phyloP scores from a whole-genome alignment of 2,797 vertebrate genomes.

The Centropyge bicolor region DNA sequence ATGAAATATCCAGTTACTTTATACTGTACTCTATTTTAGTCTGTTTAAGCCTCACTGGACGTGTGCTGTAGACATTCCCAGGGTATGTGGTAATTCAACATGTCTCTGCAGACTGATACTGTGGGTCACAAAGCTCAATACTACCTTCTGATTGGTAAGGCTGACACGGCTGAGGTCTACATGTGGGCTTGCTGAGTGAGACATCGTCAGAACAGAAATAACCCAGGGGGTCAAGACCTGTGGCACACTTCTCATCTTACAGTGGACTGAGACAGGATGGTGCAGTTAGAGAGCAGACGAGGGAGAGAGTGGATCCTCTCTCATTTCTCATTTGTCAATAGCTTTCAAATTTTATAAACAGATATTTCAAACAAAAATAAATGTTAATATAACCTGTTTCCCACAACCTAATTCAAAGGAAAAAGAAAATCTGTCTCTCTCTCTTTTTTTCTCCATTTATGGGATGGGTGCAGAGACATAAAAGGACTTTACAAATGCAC shows the following conservation, averaged over 20 bases:
- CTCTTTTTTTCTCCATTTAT: no score
- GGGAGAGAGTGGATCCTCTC: background rate
- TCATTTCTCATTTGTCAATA: background rate
- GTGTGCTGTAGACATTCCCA: conserved; percentile 18
- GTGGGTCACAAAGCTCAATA: conserved; percentile 12
- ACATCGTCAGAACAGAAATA: conserved; percentile 56
- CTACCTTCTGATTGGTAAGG: background rate
- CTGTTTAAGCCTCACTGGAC: conserved; percentile 28
- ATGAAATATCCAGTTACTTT: conserved; percentile 28
- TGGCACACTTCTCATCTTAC: conserved; percentile 57
- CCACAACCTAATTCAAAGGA: no score
- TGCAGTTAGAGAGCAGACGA: background rate
- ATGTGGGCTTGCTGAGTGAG: conserved; percentile 22
- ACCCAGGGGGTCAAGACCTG: conserved; percentile 49
- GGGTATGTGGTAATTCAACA: conserved; percentile 50
- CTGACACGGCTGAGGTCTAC: conserved; percentile 19
- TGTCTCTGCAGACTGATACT: conserved; percentile 14
- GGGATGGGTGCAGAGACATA: no score
- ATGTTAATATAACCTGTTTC: no score
- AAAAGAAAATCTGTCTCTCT: no score
- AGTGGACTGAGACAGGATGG: conserved; percentile 7
- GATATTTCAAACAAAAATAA: no score
- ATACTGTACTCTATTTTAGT: conserved; percentile 1
- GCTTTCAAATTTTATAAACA: no score
- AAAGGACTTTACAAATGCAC: no score